These are phyloP conservation scores for Rattus norvegicus DNA, from an alignment of 2,113 vertebrate species.

Conservation along the genomic window GRCr8 NC_086033.1:64657501-64658000, in stretches of 20 bases:
- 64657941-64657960: accelerated
- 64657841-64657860: neutral
- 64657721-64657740: neutral
- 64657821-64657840: neutral
- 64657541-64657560: neutral
- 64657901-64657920: neutral
- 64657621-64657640: neutral
- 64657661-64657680: neutral
- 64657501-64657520: no score
- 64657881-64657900: neutral
- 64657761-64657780: neutral
- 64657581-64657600: neutral
- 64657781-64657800: neutral
- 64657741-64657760: neutral
- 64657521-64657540: neutral
- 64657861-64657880: neutral
- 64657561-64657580: no score
- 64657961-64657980: neutral
- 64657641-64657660: neutral
- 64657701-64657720: neutral
- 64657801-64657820: neutral
- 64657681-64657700: neutral
- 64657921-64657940: neutral
- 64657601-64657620: neutral
- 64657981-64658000: neutral